Percentiles rank a stretch among this genome's conserved stretches.
These are phyloP conservation scores for Aphidius ervi DNA, from an alignment of 1,140 invertebrate genomes.

Conservation along the genomic window DNA sequence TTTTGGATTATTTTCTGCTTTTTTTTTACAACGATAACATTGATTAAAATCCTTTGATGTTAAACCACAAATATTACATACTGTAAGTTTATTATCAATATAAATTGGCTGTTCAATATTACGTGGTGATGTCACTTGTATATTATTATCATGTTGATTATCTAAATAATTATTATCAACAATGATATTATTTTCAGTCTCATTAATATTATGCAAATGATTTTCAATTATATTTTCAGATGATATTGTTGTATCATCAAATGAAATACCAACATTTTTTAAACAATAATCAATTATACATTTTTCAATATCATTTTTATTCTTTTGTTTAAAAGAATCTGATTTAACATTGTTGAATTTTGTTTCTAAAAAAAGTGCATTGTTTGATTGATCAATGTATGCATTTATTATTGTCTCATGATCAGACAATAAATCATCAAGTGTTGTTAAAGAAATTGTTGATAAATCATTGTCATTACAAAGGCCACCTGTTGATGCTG, in stretches of 20 bases:
- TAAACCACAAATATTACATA: constrained; percentile 69
- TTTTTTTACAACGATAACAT: constrained; percentile 62
- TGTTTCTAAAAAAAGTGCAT: too few species aligned
- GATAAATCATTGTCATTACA: too few species aligned
- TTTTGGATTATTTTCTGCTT: constrained; percentile 55
- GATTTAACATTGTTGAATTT: too few species aligned
- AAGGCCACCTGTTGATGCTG: too few species aligned
- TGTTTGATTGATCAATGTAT: too few species aligned
- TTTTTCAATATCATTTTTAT: constrained; percentile 51
- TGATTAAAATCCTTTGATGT: constrained; percentile 67
- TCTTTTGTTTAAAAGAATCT: too few species aligned
- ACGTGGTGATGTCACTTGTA: constrained; percentile 20
- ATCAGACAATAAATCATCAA: too few species aligned
- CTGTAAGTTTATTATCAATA: constrained; percentile 64
- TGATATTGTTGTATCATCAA: constrained; percentile 57
- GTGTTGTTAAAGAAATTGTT: too few species aligned
- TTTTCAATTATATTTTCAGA: constrained; percentile 71
- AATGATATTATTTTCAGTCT: constrained; percentile 17
- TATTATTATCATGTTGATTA: constrained; percentile 17
- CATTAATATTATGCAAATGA: constrained; percentile 20
- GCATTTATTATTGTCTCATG: too few species aligned
- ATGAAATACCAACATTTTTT: constrained; percentile 59
- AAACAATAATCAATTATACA: constrained; percentile 75
- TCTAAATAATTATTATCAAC: constrained; percentile 1
- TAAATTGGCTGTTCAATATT: constrained; percentile 52